Conservation (phyloP, 2,888 invertebrate genomes). For the Hesperia comma region DNA sequence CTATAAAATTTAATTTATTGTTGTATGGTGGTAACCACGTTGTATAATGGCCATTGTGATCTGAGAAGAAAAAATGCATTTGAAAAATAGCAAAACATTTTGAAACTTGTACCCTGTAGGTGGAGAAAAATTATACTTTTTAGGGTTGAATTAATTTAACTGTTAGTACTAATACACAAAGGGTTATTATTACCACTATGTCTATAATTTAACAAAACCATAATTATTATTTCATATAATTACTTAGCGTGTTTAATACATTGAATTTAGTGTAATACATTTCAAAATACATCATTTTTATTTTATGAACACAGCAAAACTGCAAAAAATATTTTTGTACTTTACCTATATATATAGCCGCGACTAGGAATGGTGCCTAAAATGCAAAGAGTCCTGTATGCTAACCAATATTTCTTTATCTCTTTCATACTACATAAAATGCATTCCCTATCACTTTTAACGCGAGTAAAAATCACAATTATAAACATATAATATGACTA, state of each 20-base stretch:
- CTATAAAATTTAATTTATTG: too few species aligned
- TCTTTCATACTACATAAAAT: constrained; percentile 21
- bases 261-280: constrained; percentile 32
- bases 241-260: constrained; percentile 17
- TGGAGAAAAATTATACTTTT: constrained; percentile 6
- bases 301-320: neutral
- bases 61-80: neutral
- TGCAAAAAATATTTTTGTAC: constrained; percentile 14
- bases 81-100: constrained; percentile 1
- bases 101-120: constrained; percentile 8
- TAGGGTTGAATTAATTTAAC: constrained; percentile 38
- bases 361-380: constrained; percentile 62
- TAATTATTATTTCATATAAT: too few species aligned
- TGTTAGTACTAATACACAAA: neutral
- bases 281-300: constrained; percentile 27
- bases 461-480: constrained; percentile 37
- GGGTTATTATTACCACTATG: constrained; percentile 28
- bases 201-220: constrained; percentile 8
- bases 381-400: constrained; percentile 31
- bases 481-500: constrained; percentile 43
- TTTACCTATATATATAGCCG: constrained; percentile 20
- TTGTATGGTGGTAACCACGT: too few species aligned
- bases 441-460: constrained; percentile 27
- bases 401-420: constrained; percentile 19
- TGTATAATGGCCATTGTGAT: neutral